phyloP scores from a whole-genome alignment of 2,113 vertebrate species.

The Chascanopsetta lugubris region DNA sequence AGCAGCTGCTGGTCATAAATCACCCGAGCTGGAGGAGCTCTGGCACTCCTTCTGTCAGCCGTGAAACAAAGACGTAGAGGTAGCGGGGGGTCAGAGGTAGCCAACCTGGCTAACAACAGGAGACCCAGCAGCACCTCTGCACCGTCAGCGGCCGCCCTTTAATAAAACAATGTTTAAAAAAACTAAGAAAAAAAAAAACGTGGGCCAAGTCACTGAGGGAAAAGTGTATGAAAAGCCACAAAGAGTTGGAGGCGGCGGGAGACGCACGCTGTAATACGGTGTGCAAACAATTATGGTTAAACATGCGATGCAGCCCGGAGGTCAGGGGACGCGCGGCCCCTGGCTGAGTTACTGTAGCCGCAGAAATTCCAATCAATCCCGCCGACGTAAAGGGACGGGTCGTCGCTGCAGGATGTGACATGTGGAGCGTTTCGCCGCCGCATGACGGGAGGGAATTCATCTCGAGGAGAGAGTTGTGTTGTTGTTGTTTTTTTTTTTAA shows the following conservation, averaged over 20 bases:
- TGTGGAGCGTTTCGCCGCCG: neutral
- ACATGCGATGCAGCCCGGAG: constrained; percentile 58
- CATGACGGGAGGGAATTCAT: neutral
- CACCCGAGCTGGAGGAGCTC: constrained; percentile 75
- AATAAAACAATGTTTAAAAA: neutral
- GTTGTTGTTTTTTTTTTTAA: neutral
- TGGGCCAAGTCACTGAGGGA: constrained; percentile 22
- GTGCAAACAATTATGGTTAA: constrained; percentile 77
- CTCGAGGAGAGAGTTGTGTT: neutral
- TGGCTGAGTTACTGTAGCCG: constrained; percentile 65
- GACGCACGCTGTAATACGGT: constrained; percentile 56
- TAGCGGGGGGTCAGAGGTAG: constrained; percentile 71
- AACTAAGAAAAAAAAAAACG: neutral
- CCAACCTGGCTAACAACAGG: constrained; percentile 68
- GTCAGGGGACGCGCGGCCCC: constrained; percentile 62
- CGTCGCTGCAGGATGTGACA: constrained; percentile 15
- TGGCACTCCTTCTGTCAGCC: constrained; percentile 81
- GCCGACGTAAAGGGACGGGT: constrained; percentile 31
- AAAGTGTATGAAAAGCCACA: constrained; percentile 10
- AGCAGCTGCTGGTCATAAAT: constrained; percentile 82
- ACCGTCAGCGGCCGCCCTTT: constrained; percentile 8
- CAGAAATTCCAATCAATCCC: constrained; percentile 66
- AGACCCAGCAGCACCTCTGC: constrained; percentile 45
- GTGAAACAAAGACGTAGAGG: constrained; percentile 80
- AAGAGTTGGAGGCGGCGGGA: constrained; percentile 41